Evolutionary conservation across 2,113 vertebrate genomes (phyloP), one percentile per base, ranked within the genome.

Genomic region (Pterocles orientalis): DNA sequence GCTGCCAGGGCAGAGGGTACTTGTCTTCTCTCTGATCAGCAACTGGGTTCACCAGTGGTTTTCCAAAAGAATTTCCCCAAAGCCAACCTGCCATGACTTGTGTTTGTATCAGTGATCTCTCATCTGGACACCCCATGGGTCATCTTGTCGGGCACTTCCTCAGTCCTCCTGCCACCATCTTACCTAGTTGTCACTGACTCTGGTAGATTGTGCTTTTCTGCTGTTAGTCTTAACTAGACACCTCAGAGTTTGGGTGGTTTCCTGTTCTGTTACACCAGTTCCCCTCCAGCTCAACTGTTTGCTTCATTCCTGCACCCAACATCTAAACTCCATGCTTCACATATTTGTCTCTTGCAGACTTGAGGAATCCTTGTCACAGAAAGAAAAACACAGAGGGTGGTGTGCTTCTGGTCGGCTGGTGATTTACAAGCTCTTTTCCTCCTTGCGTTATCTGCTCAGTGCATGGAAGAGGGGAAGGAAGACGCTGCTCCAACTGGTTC

Each of bases 291-390:
- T 72, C 29, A 51, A 41, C 13, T 53, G 28, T 48, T 76, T 1
- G 0, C 45, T 82, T 92, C 9, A 7, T 66, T 88, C 47, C 39
- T 33, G 9, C 28, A 33, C 28, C 54, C 10, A 61, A 16, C 16
- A 28, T 31, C 18, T 76, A 50, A 72, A n/a, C 36, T 70, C 47
- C 7, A 13, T 1, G 0, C 20, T 50, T 86, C 0, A 1, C 14
- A 3, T 12, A 25, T 77, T 92, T 90, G 62, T 77, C 36, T 88
- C 66, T 66, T 72, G 56, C 62, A 94, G 54, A 69, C n/a, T 50
- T 65, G 36, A 80, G 41, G 66, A 84, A n/a, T 72, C 33, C 34
- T 65, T 79, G 54, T 72, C 2, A 1, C 0, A 13, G 25, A 36
- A 87, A 68, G 34, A 48, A 79, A 78, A 87, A 12, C 77, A 84